Evolutionary conservation across 1,140 invertebrate species (phyloP).

Genomic region (Caerostris extrusa): DNA sequence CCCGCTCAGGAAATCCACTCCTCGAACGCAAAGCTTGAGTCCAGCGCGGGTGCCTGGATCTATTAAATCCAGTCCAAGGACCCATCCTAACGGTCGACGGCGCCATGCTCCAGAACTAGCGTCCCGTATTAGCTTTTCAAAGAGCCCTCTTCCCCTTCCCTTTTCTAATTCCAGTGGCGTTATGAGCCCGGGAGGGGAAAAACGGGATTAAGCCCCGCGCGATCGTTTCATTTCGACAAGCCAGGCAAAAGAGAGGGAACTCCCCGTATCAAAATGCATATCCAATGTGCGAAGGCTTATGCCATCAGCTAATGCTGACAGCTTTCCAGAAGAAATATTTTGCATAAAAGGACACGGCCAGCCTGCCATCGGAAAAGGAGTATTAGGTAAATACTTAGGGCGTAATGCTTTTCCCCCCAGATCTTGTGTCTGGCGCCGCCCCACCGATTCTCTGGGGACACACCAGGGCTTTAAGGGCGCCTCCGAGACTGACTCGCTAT

Average conservation of each 20-base stretch:
- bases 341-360: slow-evolving; percentile 72
- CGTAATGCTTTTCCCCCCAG: slow-evolving; percentile 59
- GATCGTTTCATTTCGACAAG: slow-evolving; percentile 75
- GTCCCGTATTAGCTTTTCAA: slow-evolving; percentile 41
- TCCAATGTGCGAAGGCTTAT: slow-evolving; percentile 67
- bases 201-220: slow-evolving; percentile 66
- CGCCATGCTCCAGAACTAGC: slow-evolving; percentile 34
- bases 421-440: slow-evolving; percentile 47
- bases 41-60: not conserved
- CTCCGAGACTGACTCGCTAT: slow-evolving; percentile 59
- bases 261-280: slow-evolving; percentile 32
- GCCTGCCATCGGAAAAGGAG: slow-evolving; percentile 34
- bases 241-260: not conserved
- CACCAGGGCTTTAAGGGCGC: slow-evolving; percentile 66
- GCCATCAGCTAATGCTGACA: slow-evolving; percentile 63
- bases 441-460: slow-evolving; percentile 33
- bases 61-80: not conserved
- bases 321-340: slow-evolving; percentile 76
- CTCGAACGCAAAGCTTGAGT: not conserved
- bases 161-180: slow-evolving; percentile 51
- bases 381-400: slow-evolving; percentile 72
- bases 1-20: slow-evolving; percentile 4
- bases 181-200: slow-evolving; percentile 51
- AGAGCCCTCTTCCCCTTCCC: not conserved
- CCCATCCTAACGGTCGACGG: not conserved